Percentiles rank a stretch among this genome's conserved stretches.
Evolutionary conservation across 2,797 vertebrate genomes (phyloP).

Genomic region (Picus viridis): DNA sequence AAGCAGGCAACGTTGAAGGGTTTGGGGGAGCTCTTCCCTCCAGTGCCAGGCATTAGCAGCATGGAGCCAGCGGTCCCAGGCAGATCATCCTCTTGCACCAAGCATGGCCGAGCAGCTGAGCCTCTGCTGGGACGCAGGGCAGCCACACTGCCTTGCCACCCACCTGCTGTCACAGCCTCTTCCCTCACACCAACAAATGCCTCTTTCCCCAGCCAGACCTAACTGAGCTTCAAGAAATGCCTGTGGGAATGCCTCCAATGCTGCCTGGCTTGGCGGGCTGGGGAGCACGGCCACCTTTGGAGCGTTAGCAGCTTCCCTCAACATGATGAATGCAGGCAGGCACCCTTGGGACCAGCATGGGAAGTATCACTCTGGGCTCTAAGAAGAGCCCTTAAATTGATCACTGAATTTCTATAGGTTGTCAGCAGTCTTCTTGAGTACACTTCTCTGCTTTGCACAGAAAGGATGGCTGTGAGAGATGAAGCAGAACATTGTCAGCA

Average conservation of each 20-base stretch:
- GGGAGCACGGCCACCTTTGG: background rate
- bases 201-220: background rate
- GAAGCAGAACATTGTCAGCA: background rate
- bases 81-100: background rate
- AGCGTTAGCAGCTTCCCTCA: background rate
- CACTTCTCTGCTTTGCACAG: background rate
- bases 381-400: background rate
- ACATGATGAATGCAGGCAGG: background rate
- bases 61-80: background rate
- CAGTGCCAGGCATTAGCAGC: background rate
- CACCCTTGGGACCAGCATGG: background rate
- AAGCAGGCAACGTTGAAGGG: background rate
- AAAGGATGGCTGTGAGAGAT: background rate
- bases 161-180: background rate
- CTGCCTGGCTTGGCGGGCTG: background rate
- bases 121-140: background rate
- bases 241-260: background rate
- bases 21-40: background rate
- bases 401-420: background rate
- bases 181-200: background rate
- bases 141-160: background rate
- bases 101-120: background rate
- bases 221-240: background rate
- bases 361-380: constrained; percentile 26
- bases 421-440: background rate